A percentile compares a stretch with the other conserved stretches of the same genome.
Conservation (phyloP, 2,888 invertebrate genomes). For the Anthophora plumipes region DNA sequence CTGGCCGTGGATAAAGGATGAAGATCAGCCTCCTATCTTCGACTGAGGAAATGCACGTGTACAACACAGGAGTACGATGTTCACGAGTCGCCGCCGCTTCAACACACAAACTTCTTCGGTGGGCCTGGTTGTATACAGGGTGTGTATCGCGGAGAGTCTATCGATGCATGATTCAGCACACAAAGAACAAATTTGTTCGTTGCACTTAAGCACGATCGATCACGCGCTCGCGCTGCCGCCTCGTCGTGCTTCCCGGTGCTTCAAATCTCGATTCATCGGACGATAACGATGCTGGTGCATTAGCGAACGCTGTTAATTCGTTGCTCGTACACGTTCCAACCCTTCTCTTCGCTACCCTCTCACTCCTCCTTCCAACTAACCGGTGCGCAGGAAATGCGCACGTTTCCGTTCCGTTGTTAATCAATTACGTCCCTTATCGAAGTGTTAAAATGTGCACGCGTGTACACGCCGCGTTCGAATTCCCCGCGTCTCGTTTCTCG, state of each 20-base stretch:
- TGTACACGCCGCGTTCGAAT: background rate
- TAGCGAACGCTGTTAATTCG: constrained; percentile 54
- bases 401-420: constrained; percentile 58
- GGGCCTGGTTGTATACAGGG: background rate
- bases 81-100: constrained; percentile 8
- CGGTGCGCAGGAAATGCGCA: constrained; percentile 48
- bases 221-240: constrained; percentile 30
- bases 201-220: constrained; percentile 58
- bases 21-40: constrained; percentile 44
- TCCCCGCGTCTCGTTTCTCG: constrained; percentile 12
- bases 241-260: constrained; percentile 41
- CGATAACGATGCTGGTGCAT: constrained; percentile 56
- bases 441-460: constrained; percentile 23
- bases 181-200: constrained; percentile 56
- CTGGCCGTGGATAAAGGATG: constrained; percentile 63
- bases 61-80: constrained; percentile 2
- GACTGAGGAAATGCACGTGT: constrained; percentile 37
- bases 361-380: background rate
- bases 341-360: too few relatives aligned
- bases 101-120: constrained; percentile 15
- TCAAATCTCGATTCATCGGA: constrained; percentile 55
- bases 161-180: constrained; percentile 52
- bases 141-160: constrained; percentile 27
- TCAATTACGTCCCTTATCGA: constrained; percentile 56
- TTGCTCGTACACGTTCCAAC: constrained; percentile 49